Evolutionary conservation across 2,888 invertebrate genomes (phyloP), one percentile per base, ranked within the genome.

Genomic region (Anoncus sp.): DNA sequence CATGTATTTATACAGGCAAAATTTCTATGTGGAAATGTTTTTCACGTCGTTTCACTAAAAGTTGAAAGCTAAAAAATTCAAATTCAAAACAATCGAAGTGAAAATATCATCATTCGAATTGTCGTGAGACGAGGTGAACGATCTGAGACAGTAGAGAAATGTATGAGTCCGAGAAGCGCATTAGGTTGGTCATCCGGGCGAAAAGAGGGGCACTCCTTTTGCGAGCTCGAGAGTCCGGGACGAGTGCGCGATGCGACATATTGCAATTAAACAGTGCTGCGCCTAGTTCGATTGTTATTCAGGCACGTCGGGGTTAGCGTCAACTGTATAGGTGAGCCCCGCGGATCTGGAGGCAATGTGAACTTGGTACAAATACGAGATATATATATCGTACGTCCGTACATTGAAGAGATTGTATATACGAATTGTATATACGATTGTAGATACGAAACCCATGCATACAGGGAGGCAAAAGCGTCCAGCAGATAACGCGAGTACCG

Each of bases 221-320:
- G 20, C 45, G 63, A 40, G 65, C 57, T 60, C 69, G 72, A 31
- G 62, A 55, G 22, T 49, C 27, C 63, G 63, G 73, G 57, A 65
- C 63, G 43, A 38, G 62, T 53, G 59, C 38, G 49, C 72, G 72
- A 67, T 57, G 65, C 55, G 45, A 74, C 70, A 75, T 14, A 27
- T 77, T 59, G 83, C 80, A 85, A 86, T 86, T 86, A 86, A 85
- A 83, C 81, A 77, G 80, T 80, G 83, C 86, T 85, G 87, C 86
- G 75, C 86, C 83, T 83, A 84, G 77, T 81, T 82, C 82, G 82
- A 87, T 87, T 83, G 85, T 84, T 81, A 81, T 75, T 77, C 53
- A 14, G 40, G 43, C 40, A 53, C 66, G 53, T 3, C 31, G 9
- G 16, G 14, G 35, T 7, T 27, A 45, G 62, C 40, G 40, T 10